These are phyloP conservation scores for Gallinago paraguaiae DNA, from an alignment of 2,113 vertebrate species.

Conservation along the genomic window DNA sequence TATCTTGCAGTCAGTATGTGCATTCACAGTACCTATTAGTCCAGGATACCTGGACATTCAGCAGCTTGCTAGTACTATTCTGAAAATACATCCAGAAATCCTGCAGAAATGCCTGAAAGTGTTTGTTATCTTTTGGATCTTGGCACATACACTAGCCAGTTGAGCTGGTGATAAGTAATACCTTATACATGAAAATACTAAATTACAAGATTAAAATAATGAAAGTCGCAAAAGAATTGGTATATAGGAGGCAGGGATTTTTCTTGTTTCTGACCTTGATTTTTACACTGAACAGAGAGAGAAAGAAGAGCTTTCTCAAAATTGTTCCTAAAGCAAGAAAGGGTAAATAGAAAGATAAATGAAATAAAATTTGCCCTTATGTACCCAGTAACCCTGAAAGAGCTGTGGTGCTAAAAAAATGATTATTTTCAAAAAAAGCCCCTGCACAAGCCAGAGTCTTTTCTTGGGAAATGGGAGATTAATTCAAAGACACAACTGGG, in stretches of 20 bases:
- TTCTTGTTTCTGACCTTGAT: not conserved
- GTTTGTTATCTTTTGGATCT: not conserved
- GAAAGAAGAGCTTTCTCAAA: not conserved
- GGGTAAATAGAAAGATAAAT: not conserved
- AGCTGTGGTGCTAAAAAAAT: not conserved
- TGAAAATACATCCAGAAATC: not conserved
- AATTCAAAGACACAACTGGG: not conserved
- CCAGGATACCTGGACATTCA: not conserved
- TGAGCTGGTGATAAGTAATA: not conserved
- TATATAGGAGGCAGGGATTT: not conserved
- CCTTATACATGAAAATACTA: not conserved
- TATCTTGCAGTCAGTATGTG: rapidly evolving
- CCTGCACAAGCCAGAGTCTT: not conserved
- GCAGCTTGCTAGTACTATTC: not conserved
- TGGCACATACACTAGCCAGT: not conserved
- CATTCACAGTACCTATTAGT: not conserved
- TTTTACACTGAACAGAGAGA: not conserved
- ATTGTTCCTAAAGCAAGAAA: not conserved
- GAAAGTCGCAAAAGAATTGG: not conserved
- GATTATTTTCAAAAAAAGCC: not conserved
- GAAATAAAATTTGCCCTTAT: not conserved
- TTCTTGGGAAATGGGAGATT: not conserved
- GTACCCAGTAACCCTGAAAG: not conserved
- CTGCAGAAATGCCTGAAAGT: not conserved
- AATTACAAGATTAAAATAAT: not conserved